Evolutionary conservation across 2,113 vertebrate genomes (phyloP).

Genomic region (Morone chrysops): DNA sequence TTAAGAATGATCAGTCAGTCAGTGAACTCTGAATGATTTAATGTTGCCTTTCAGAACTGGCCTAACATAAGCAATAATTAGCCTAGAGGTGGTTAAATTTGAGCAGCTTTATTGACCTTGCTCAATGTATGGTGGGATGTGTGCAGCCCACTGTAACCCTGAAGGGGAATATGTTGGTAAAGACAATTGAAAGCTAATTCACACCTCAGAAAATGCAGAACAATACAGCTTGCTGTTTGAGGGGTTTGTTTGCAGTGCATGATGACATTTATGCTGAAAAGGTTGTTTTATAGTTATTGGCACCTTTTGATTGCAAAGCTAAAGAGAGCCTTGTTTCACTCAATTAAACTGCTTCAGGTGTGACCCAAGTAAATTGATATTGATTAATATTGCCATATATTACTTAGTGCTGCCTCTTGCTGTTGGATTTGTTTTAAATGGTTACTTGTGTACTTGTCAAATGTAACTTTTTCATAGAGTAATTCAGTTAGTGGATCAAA

Average conservation of each 20-base stretch:
- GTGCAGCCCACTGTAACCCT: not conserved
- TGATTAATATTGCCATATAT: not conserved
- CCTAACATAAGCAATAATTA: not conserved
- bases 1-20: not conserved
- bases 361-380: not conserved
- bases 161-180: not conserved
- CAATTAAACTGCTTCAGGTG: not conserved
- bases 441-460: not conserved
- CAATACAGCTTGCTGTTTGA: not conserved
- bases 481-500: not conserved
- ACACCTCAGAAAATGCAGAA: not conserved
- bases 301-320: too few relatives aligned
- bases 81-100: not conserved
- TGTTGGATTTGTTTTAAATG: not conserved
- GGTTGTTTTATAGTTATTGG: not conserved
- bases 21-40: not conserved
- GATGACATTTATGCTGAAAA: slow-evolving; percentile 4
- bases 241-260: not conserved
- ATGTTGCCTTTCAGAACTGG: not conserved
- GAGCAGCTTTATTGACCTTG: not conserved
- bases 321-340: not conserved
- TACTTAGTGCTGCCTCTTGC: not conserved
- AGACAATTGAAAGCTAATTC: not conserved
- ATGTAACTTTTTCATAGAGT: not conserved
- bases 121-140: not conserved